Evolutionary conservation across 2,113 vertebrate species (phyloP), one percentile per base, ranked within the genome.

Genomic region (Psittacara wagleri): DNA sequence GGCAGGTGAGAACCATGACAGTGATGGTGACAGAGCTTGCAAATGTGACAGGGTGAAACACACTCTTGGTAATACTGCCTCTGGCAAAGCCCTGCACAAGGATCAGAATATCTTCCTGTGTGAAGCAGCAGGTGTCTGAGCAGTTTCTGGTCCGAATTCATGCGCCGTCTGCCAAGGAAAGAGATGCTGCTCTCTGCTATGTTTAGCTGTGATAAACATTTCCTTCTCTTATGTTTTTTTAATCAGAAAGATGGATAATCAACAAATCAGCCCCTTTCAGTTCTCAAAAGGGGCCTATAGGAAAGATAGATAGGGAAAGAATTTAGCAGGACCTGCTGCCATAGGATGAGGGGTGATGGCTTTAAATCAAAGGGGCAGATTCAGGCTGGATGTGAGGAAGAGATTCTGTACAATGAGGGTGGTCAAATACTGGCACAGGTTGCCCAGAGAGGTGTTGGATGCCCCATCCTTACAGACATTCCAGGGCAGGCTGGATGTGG

Each of bases 1-100:
- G 20, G 44, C 39, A 14, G 10, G 27, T 6, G 13, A 78, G 49
- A 54, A 19, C 43, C 1, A 1, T 0, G 6, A 24, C 3, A 2
- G 44, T 1, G 4, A 19, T 7, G 33, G 59, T 1, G 1, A 59
- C 7, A 63, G 64, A 73, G 29, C 18, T 41, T 54, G 57, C 12
- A 31, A 39, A 54, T 8, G 35, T 1, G 4, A 25, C 17, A 59
- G 62, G 11, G 23, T 39, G 39, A 48, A 64, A 13, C 4, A 4
- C 31, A 5, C 33, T 59, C 55, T 0, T 17, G 73, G 12, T 12
- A 33, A 48, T n/a, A 3, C 7, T 57, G 31, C 8, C 31, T n/a
- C 20, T 31, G 28, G 17, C 4, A 68, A 51, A 64, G 33, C 33
- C 35, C 43, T 29, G 29, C 44, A 12, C 16, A 13, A 28, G 27